Evolutionary conservation across 2,797 vertebrate genomes (phyloP), one percentile per base, ranked within the genome.

Genomic region (Darevskia nairensis): DNA sequence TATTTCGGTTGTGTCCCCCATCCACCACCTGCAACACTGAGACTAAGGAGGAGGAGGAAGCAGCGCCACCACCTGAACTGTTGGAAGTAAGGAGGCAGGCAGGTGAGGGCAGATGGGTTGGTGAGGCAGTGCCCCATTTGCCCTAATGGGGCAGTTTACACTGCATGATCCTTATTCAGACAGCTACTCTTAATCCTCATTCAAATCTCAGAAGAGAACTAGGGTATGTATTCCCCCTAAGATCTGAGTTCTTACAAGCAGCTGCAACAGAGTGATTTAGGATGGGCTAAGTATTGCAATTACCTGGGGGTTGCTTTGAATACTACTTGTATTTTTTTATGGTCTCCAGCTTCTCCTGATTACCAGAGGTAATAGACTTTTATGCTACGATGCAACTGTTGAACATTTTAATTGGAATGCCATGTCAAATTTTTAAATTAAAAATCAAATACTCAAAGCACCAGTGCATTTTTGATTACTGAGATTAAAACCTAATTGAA

Each of bases 401-500:
- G 90, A 93, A 92, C 39, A 41, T 92, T 96, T 95, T 96, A 95
- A 97, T 95, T 96, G 94, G 93, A 96, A 95, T 86, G 92, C 94
- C 96, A 96, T 95, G 93, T 96, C 95, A 95, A 94, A 95, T 95
- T 94, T 95, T 96, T 96, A 95, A 96, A 96, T 97, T 96, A 96
- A 97, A 96, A 96, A 96, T 95, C 96, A 96, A 96, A 95, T 94
- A 95, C 96, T 97, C 96, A 96, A 94, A 95, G 96, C 95, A 94
- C 95, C 95, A 95, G 95, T 93, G 96, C 94, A 91, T 97, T 95
- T 96, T 94, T 95, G 94, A 96, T 95, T 95, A 95, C 94, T 95
- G 96, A 96, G 96, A 96, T 97, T 96, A 97, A 97, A 97, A 92
- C 94, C 91, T 97, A 97, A 97, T 97, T 97, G 96, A 97, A 97